These are phyloP conservation scores for Ameiurus melas DNA, from an alignment of 2,113 vertebrate genomes.

Conservation along the genomic window DNA sequence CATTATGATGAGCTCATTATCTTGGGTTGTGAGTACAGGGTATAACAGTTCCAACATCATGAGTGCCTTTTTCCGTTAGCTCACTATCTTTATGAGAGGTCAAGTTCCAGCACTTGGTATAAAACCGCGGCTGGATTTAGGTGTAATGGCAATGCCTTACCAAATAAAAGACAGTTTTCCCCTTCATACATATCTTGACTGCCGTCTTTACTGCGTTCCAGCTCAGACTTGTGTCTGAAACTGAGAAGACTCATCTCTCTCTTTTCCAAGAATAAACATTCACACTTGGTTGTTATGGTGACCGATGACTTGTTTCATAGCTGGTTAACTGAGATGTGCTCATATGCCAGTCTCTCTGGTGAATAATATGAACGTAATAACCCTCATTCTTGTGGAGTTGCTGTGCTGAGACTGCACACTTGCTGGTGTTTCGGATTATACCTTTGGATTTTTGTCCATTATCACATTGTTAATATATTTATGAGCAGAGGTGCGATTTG, in stretches of 20 bases:
- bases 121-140: constrained; percentile 1
- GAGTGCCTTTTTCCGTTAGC: neutral
- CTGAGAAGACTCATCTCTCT: constrained; percentile 19
- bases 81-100: neutral
- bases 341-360: neutral
- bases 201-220: constrained; percentile 8
- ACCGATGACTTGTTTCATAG: constrained; percentile 38
- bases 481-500: neutral
- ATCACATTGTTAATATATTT: constrained; percentile 33
- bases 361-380: constrained; percentile 24
- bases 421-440: neutral
- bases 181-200: neutral
- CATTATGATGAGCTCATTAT: neutral
- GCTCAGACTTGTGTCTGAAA: constrained; percentile 10
- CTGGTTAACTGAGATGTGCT: constrained; percentile 3
- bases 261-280: constrained; percentile 43
- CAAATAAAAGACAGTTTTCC: neutral
- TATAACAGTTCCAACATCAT: neutral
- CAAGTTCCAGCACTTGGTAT: neutral
- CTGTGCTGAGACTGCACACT: neutral
- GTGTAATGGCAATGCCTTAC: neutral
- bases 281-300: constrained; percentile 50
- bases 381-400: neutral
- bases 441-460: neutral
- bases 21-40: neutral